These are phyloP conservation scores for Lacanobia oleracea DNA, from an alignment of 2,888 invertebrate species.

Conservation along the genomic window DNA sequence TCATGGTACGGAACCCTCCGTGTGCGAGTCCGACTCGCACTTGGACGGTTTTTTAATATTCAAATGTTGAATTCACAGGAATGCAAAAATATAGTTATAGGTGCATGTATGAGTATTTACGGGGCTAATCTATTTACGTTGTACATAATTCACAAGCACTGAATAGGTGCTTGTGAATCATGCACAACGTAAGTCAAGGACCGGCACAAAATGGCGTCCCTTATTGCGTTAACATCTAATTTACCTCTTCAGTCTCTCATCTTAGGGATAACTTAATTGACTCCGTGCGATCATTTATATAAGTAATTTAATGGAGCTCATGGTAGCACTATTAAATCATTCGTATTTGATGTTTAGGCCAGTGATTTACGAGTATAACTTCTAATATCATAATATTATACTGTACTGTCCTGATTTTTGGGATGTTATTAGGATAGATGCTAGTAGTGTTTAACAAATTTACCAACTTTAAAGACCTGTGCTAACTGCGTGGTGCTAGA, in stretches of 20 bases:
- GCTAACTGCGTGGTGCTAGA: too few species aligned
- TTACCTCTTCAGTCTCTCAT: constrained; percentile 74
- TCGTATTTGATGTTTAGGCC: neutral
- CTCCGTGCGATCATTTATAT: constrained; percentile 65
- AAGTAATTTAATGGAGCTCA: constrained; percentile 53
- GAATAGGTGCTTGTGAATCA: too few species aligned
- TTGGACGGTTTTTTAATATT: too few species aligned
- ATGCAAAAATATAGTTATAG: neutral
- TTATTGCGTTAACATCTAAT: constrained; percentile 79
- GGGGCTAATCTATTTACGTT: constrained; percentile 2
- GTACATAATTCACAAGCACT: constrained; percentile 33
- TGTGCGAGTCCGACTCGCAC: too few species aligned
- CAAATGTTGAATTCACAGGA: neutral
- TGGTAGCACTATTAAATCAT: constrained; percentile 45
- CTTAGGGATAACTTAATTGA: constrained; percentile 70
- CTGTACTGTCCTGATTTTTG: too few species aligned
- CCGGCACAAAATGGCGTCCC: constrained; percentile 56
- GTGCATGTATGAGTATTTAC: neutral
- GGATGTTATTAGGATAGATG: too few species aligned
- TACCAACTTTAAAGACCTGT: too few species aligned
- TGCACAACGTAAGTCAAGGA: too few species aligned
- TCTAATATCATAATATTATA: too few species aligned
- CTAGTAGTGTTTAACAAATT: too few species aligned
- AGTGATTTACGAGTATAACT: too few species aligned
- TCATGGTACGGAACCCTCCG: too few species aligned